Evolutionary conservation across 2,888 invertebrate species (phyloP).

Genomic region (Acleris emargana): DNA sequence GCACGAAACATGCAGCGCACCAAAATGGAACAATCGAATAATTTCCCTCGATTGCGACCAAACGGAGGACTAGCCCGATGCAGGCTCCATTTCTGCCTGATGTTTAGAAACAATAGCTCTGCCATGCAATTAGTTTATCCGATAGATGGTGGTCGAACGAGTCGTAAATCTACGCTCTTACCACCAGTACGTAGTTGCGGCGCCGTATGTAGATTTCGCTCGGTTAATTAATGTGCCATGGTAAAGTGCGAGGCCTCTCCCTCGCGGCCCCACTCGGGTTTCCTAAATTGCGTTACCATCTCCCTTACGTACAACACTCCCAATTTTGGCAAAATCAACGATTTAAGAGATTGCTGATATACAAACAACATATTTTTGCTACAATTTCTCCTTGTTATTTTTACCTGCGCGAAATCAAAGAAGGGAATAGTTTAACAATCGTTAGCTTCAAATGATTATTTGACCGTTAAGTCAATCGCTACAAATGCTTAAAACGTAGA

Average conservation of each 20-base stretch:
- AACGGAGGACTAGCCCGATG: slow-evolving; percentile 54
- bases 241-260: slow-evolving; percentile 75
- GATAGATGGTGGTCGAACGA: slow-evolving; percentile 80
- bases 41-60: slow-evolving; percentile 61
- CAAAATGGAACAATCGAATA: slow-evolving; percentile 63
- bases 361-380: slow-evolving; percentile 40
- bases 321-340: slow-evolving; percentile 67
- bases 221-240: slow-evolving; percentile 81
- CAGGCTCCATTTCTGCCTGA: slow-evolving; percentile 69
- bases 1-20: slow-evolving; percentile 43
- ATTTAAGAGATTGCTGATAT: slow-evolving; percentile 49
- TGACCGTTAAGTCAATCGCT: too few species aligned
- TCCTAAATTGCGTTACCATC: slow-evolving; percentile 78
- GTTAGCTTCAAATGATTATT: too few species aligned
- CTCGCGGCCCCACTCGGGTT: slow-evolving; percentile 67
- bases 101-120: slow-evolving; percentile 81
- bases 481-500: not conserved
- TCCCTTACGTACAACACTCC: slow-evolving; percentile 69
- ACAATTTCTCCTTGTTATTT: slow-evolving; percentile 2
- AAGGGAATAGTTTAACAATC: too few species aligned
- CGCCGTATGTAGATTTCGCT: slow-evolving; percentile 79
- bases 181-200: slow-evolving; percentile 75
- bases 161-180: slow-evolving; percentile 80
- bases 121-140: slow-evolving; percentile 81
- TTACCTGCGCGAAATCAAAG: too few species aligned